Base-by-base conservation (phyloP, 2,797 vertebrate genomes). In the Gymnodraco acuticeps region DNA sequence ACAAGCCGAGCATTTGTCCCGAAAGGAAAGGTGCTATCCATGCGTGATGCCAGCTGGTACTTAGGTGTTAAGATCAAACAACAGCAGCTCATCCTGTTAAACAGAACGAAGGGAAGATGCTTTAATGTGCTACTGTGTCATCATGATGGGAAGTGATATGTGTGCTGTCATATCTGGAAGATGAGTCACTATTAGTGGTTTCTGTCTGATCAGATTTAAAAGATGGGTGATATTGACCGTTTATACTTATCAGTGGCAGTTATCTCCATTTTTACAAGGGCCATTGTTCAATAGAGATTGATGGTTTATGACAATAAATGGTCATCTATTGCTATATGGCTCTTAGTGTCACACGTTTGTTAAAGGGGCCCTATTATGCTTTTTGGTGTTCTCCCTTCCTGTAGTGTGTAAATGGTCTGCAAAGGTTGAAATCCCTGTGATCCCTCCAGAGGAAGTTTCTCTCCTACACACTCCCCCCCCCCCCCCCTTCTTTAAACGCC, bases 11-110 rank as follows among this genome's bases (percentile, higher is more conserved):
- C 84, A 43, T 91, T 93, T 88, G 93, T 77, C 73, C 85, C 82
- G 75, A 84, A 50, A 84, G 86, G 86, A 86, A 91, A 75, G 85
- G 9, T 2, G 76, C 60, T 46, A 48, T 61, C 86, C 88, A 88
- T 74, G 83, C 87, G 87, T 93, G 92, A 92, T 70, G 87, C 86
- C 84, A 87, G 84, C 81, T 85, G 71, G 82, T 87, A 88, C 90
- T 86, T 88, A 93, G 92, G 93, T 94, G 95, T 93, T 52, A 83
- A 92, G 87, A 88, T 93, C 91, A 95, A 94, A 92, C 92, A 92
- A 88, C 13, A 31, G 62, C 73, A 9, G 75, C 77, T 88, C 90
- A 91, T 93, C 91, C 92, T 91, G 91, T 87, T 86, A 93, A 94
- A 94, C 91, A 92, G 74, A 77, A 61, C 58, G 54, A 55, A 54